A percentile compares a stretch with the other conserved stretches of the same genome.
These are phyloP conservation scores for Bombus haemorrhoidalis DNA, from an alignment of 1,140 invertebrate species.

Conservation along the genomic window DNA sequence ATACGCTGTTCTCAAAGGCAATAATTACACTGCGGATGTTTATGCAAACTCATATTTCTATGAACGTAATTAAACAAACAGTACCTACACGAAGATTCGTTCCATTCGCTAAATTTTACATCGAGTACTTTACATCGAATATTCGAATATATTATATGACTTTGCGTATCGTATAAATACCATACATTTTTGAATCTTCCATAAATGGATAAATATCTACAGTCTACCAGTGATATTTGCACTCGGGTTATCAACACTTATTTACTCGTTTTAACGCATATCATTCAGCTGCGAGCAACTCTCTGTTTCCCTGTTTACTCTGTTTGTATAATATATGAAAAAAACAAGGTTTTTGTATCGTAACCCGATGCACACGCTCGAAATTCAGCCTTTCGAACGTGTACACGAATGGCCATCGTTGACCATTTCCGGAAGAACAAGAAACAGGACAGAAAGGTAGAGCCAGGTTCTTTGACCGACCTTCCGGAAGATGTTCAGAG, in stretches of 20 bases:
- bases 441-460: background rate
- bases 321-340: too few species aligned
- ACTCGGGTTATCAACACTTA: background rate
- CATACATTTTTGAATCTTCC: background rate
- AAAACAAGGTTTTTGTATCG: too few species aligned
- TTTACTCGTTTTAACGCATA: background rate
- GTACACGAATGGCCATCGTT: background rate
- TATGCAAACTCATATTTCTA: background rate
- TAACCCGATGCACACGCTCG: background rate
- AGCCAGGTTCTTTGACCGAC: conserved; percentile 30
- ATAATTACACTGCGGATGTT: background rate
- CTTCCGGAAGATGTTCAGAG: conserved; percentile 24
- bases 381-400: background rate
- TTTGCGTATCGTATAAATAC: background rate
- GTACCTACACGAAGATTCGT: background rate
- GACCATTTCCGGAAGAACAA: background rate
- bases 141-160: too few species aligned
- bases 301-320: too few species aligned
- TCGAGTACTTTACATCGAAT: too few species aligned
- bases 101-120: too few species aligned
- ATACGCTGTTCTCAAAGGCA: background rate
- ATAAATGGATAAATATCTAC: background rate
- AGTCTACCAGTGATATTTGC: too few species aligned
- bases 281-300: too few species aligned
- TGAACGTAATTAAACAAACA: background rate